Evolutionary conservation across 2,888 invertebrate genomes (phyloP).

Genomic region (Hecatera dysodea): DNA sequence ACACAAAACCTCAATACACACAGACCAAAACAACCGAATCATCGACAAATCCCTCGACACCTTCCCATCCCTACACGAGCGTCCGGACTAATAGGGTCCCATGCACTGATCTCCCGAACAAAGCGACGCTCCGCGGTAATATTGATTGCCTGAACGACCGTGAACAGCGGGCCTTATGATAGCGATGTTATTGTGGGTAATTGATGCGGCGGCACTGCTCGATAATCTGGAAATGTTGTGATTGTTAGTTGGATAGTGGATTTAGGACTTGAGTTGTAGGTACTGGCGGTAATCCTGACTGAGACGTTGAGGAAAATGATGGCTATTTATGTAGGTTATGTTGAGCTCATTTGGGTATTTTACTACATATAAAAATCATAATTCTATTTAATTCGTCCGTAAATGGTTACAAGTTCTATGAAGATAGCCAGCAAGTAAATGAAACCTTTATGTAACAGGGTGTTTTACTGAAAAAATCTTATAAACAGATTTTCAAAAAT

Average conservation of each 20-base stretch:
- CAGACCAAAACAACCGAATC: slow-evolving; percentile 19
- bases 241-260: slow-evolving; percentile 16
- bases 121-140: slow-evolving; percentile 64
- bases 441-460: too few species aligned
- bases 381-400: too few species aligned
- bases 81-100: slow-evolving; percentile 77
- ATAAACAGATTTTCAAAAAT: too few species aligned
- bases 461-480: too few species aligned
- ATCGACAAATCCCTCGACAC: slow-evolving; percentile 64
- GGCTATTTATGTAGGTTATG: not conserved
- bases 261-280: slow-evolving; percentile 29
- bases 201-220: slow-evolving; percentile 35
- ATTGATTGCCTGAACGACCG: slow-evolving; percentile 70
- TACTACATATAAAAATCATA: too few species aligned
- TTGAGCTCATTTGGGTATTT: too few species aligned
- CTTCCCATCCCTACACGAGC: slow-evolving; percentile 68
- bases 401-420: too few species aligned
- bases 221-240: slow-evolving; percentile 29
- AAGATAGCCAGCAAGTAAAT: too few species aligned
- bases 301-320: not conserved
- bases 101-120: slow-evolving; percentile 72
- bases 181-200: slow-evolving; percentile 57
- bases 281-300: slow-evolving; percentile 15
- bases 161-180: slow-evolving; percentile 57
- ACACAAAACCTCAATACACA: slow-evolving; percentile 25